Conservation (phyloP, 2,797 vertebrate genomes). For the Acanthornis magna region DNA sequence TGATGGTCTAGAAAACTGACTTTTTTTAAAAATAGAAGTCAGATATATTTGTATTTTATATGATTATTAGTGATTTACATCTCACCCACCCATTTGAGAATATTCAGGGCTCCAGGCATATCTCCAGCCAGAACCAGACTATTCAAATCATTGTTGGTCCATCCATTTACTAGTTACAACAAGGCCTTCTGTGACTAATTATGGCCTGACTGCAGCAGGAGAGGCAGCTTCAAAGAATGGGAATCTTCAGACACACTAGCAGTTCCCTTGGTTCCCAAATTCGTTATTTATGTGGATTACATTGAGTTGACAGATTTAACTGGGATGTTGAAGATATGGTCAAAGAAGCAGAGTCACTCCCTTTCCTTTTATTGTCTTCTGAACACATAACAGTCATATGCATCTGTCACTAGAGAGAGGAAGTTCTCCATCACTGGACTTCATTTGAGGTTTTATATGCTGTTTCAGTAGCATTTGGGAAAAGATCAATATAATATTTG, state of each 20-base stretch:
- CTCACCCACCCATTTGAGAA: constrained; percentile 27
- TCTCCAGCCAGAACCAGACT: constrained; percentile 13
- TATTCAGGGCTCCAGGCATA: constrained; percentile 10
- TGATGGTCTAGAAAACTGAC: neutral
- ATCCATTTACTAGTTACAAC: constrained; percentile 36
- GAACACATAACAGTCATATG: constrained; percentile 25
- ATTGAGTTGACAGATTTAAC: constrained; percentile 60
- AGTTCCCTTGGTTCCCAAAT: constrained; percentile 37
- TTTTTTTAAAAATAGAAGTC: neutral
- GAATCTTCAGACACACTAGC: neutral
- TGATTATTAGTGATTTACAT: constrained; percentile 39
- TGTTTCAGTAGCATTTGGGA: constrained; percentile 53
- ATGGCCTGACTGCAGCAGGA: constrained; percentile 44
- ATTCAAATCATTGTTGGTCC: constrained; percentile 34
- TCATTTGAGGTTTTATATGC: constrained; percentile 18
- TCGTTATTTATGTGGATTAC: constrained; percentile 58
- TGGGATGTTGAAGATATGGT: constrained; percentile 44
- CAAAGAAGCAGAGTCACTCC: constrained; percentile 44
- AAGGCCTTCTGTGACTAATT: constrained; percentile 53
- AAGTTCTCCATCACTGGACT: constrained; percentile 39
- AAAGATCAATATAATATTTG: constrained; percentile 33
- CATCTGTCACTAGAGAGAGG: constrained; percentile 34
- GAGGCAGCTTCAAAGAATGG: constrained; percentile 54
- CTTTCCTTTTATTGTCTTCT: constrained; percentile 56
- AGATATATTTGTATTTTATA: constrained; percentile 51